Conservation (phyloP, 2,888 invertebrate species). For the Diarsia dahlii region DNA sequence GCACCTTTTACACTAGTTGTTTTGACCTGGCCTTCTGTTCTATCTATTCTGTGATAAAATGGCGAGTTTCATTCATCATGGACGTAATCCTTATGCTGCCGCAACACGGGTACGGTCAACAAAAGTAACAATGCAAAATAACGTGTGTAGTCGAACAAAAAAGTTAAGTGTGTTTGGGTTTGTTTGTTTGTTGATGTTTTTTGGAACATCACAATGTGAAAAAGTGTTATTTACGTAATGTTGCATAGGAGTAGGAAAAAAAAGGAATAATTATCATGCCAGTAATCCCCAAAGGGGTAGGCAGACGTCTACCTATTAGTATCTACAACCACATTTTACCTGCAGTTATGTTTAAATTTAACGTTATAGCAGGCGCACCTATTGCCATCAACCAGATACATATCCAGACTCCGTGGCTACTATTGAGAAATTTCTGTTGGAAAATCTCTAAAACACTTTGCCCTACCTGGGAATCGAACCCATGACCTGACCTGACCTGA, state of each 20-base stretch:
- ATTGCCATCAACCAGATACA: no score
- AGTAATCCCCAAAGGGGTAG: no score
- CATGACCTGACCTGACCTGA: no score
- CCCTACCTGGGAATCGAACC: no score
- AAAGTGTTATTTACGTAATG: constrained; percentile 18
- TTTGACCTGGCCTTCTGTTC: neutral
- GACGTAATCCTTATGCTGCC: constrained; percentile 70
- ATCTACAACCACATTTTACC: no score
- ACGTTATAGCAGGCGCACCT: no score
- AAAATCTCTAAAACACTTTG: no score
- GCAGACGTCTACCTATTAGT: no score
- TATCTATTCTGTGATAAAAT: constrained; percentile 31
- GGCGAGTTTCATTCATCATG: constrained; percentile 73
- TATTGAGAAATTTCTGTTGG: no score
- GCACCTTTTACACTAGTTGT: neutral
- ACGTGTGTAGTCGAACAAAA: constrained; percentile 50
- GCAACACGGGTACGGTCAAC: constrained; percentile 66
- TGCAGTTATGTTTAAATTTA: no score
- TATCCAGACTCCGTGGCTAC: no score
- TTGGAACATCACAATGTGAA: constrained; percentile 23
- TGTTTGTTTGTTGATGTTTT: constrained; percentile 40
- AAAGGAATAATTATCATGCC: no score
- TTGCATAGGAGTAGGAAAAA: neutral
- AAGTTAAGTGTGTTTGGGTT: constrained; percentile 56
- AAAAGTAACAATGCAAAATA: constrained; percentile 64